Evolutionary conservation across 2,113 vertebrate genomes (phyloP).

Genomic region (Sterna hirundo): DNA sequence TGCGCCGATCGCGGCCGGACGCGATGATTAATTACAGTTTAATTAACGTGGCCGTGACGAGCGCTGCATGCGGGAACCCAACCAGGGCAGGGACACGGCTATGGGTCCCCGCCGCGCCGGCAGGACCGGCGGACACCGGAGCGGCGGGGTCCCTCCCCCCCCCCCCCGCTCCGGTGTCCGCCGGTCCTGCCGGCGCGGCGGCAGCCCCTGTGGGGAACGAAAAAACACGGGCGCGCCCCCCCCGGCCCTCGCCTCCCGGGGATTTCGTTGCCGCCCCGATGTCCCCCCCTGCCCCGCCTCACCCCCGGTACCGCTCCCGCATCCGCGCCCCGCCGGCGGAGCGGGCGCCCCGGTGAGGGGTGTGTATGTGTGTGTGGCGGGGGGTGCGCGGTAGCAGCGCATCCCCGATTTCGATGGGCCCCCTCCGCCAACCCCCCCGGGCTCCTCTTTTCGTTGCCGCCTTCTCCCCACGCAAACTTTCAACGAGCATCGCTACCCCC

Average conservation of each 20-base stretch:
- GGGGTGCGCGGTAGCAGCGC: neutral
- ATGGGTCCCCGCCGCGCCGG: neutral
- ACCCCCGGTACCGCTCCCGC: neutral
- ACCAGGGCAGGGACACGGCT: neutral
- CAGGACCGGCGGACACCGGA: neutral
- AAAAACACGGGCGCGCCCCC: neutral
- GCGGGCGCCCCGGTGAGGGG: neutral
- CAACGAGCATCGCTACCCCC: neutral
- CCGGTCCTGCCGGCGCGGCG: neutral
- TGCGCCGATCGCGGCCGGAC: slow-evolving; percentile 84
- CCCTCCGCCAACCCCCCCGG: neutral
- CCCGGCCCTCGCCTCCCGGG: neutral
- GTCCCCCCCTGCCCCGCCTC: neutral
- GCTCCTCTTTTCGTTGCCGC: neutral
- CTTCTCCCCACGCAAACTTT: neutral
- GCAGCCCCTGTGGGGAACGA: neutral
- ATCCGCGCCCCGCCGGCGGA: neutral
- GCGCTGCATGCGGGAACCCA: slow-evolving; percentile 45
- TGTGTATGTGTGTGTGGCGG: too few relatives aligned
- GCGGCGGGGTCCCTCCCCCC: too few relatives aligned
- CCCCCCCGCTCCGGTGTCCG: neutral
- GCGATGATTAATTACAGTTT: slow-evolving; percentile 91
- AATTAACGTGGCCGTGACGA: slow-evolving; percentile 85
- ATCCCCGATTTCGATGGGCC: neutral
- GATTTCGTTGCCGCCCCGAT: slow-evolving; percentile 13